phyloP scores from a whole-genome alignment of 2,113 vertebrate genomes.

The Rallus limicola region DNA sequence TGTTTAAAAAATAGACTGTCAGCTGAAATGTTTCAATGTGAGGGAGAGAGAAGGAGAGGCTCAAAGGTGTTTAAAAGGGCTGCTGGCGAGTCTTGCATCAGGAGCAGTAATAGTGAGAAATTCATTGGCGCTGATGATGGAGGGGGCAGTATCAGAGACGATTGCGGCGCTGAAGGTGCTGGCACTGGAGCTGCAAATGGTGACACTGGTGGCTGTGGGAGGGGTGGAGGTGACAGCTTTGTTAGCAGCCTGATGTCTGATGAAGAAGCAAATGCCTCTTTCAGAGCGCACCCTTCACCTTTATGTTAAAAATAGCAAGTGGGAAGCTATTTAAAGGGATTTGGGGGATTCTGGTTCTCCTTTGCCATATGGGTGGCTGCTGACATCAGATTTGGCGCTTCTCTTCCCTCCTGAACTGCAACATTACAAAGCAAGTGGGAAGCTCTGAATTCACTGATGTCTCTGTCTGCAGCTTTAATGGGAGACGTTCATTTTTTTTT shows the following conservation, averaged over 20 bases:
- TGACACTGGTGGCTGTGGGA: conserved; percentile 45
- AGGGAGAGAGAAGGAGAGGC: conserved; percentile 22
- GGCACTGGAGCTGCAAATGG: conserved; percentile 44
- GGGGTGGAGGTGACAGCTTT: conserved; percentile 43
- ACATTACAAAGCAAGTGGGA: neutral
- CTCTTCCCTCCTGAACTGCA: neutral
- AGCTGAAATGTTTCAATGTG: conserved; percentile 59
- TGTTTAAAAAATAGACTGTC: conserved; percentile 64
- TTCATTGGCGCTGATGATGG: conserved; percentile 26
- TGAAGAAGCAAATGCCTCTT: conserved; percentile 12
- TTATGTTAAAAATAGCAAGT: neutral
- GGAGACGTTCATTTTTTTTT: neutral
- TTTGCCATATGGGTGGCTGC: neutral
- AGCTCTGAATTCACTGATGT: neutral
- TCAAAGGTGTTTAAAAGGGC: conserved; percentile 64
- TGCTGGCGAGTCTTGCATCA: conserved; percentile 26
- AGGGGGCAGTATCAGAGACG: conserved; percentile 13
- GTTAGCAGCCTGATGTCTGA: conserved; percentile 44
- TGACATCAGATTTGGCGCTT: neutral
- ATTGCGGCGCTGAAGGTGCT: neutral
- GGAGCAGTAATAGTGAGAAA: conserved; percentile 28
- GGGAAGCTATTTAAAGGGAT: conserved; percentile 1
- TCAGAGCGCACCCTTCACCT: neutral
- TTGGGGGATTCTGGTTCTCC: neutral
- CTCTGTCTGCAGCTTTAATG: neutral